These are phyloP conservation scores for Cuniculus paca DNA, from an alignment of 2,797 vertebrate genomes.

Conservation along the genomic window DNA sequence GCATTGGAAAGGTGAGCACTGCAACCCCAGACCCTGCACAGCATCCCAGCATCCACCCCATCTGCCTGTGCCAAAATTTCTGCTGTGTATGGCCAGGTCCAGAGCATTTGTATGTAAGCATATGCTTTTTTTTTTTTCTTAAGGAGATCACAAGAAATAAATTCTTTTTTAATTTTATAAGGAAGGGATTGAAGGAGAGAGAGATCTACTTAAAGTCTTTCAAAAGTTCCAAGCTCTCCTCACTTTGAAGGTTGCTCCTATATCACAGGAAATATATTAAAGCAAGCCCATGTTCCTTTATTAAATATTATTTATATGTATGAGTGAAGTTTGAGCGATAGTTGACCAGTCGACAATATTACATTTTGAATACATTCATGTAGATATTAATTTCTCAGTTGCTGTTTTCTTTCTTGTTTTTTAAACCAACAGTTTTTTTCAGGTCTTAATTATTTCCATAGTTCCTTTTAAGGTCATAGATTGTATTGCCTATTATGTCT, in stretches of 20 bases:
- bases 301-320: not conserved
- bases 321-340: not conserved
- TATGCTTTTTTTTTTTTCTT: not conserved
- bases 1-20: not conserved
- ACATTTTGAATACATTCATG: conserved; percentile 13
- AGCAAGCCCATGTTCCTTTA: not conserved
- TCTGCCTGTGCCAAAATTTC: not conserved
- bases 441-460: not conserved
- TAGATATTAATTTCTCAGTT: conserved; percentile 20
- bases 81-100: not conserved
- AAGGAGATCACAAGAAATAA: conserved; percentile 16
- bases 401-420: not conserved
- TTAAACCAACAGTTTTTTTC: not conserved
- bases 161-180: not conserved
- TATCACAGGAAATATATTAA: not conserved
- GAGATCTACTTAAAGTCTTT: not conserved
- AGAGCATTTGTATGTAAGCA: too few relatives aligned
- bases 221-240: not conserved
- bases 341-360: not conserved
- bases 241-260: not conserved
- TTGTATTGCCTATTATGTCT: not conserved
- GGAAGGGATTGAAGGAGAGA: not conserved
- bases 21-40: not conserved
- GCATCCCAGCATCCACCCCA: not conserved
- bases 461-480: not conserved